Base-by-base conservation (phyloP, 2,888 invertebrate species). In the Rapana venosa region DNA sequence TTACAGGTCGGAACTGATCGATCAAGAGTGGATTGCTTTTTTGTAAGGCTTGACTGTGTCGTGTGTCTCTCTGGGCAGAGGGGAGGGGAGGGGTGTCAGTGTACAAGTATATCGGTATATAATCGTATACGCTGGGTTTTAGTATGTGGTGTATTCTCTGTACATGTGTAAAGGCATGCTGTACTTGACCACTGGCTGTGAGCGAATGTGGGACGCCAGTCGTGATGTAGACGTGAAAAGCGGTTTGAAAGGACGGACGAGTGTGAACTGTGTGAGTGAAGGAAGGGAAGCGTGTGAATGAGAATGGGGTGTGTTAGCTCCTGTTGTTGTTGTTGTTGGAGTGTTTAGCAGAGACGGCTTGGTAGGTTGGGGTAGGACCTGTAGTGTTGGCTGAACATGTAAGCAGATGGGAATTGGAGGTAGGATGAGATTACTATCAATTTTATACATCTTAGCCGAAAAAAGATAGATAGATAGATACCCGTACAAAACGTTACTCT, bases 21-120 rank as follows among this genome's bases (percentile, higher is more conserved):
- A 79, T 26, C 47, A 83, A 83, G 81, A 36, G 47, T 83, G 81
- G 47, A 79, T 20, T 74, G 32, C 5, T 47, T 83, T 81, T 83
- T 22, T 22, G 81, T 83, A 22, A 30, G 26, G 81, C 47, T 83
- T 22, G 26, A 83, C 36, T 47, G 81, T 5, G 36, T 47, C 20
- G 22, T 15, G 36, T 83, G 81, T 83, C 36, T 26, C 36, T 81
- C 20, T 36, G 35, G 81, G 81, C 8, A 5, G 13, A 2, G 79
- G 35, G 79, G 15, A 8, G 32, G 79, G 35, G 35, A 13, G 11
- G 74, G 11, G 74, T n/a, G 26, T n/a, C 11, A 26, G 8, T 26
- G 8, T 79, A 17, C 32, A 17, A 79, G 15, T 47, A 17, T 22
- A 26, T 66, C 66, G 26, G 66, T 66, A 17, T 47, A 26, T 36